Evolutionary conservation across 2,797 vertebrate genomes (phyloP), one percentile per base, ranked within the genome.

Genomic region (Eidolon dupreanum): DNA sequence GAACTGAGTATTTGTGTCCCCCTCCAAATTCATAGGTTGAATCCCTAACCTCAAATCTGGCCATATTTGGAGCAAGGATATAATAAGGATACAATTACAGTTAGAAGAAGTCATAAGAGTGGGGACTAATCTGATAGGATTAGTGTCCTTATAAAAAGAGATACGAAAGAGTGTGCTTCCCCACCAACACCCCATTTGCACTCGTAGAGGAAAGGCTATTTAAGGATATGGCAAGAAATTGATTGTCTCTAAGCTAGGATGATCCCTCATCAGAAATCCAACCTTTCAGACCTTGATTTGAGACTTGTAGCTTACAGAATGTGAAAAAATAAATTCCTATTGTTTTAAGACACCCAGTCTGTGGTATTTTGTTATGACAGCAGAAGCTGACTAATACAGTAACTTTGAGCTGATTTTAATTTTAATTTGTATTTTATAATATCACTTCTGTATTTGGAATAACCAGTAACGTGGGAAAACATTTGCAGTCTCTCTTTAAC

Each of bases 361-460:
- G 53, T 51, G 24, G 57, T 43, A 38, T 43, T 86, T 81, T 63
- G 4, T 55, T 66, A 41, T 36, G 4, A 5, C 12, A 91, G 3
- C 51, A 16, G 20, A 75, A 43, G n/a, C 36, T 19, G 31, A 36
- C 31, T 71, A 49, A 74, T 49, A 38, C 3, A 65, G 11, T 68
- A 68, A 59, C 13, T 61, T 88, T 22, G 16, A 75, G 11, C 3
- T 81, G 20, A 78, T 77, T 77, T 78, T 84, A 38, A 75, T 46
- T 77, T n/a, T 33, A 28, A 70, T 55, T 65, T 51, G 51, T 66
- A 73, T 66, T 94, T 78, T 92, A 15, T 51, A 2, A 78, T 33
- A 57, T 55, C 8, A 53, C 24, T 43, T 46, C 0, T 63, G 36
- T 33, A 82, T 53, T 26, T 31, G 43, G 33, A 59, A 83, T 46